Percentiles rank a stretch among this genome's conserved stretches.
Conservation (phyloP, 1,140 invertebrate species). For the Lasioglossum baleicum region DNA sequence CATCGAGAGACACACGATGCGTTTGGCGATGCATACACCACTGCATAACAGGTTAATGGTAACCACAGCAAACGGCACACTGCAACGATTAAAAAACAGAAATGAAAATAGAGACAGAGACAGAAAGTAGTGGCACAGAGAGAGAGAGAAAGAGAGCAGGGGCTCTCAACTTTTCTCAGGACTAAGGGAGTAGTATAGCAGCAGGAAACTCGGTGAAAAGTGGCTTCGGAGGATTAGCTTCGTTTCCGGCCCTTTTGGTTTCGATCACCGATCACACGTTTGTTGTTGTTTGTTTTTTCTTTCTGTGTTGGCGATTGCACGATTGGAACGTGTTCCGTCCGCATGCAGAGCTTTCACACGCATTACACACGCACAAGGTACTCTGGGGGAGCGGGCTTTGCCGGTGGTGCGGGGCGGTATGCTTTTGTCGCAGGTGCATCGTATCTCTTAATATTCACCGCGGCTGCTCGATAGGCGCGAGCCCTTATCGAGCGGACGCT, state of each 20-base stretch:
- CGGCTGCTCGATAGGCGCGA: too few species aligned
- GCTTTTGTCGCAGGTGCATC: constrained; percentile 10
- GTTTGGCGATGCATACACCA: constrained; percentile 27
- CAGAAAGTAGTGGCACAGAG: neutral
- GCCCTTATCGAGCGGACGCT: too few species aligned
- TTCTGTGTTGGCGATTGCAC: neutral
- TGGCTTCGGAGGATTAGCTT: too few species aligned
- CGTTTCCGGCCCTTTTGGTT: too few species aligned
- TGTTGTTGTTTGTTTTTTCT: neutral
- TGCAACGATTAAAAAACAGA: constrained; percentile 65
- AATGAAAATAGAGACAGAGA: constrained; percentile 44
- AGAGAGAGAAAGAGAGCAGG: neutral
- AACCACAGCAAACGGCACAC: constrained; percentile 74
- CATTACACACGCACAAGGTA: constrained; percentile 43
- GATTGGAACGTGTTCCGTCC: neutral
- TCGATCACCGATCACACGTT: neutral
- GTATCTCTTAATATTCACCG: neutral
- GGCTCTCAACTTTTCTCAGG: too few species aligned
- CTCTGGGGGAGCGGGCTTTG: neutral
- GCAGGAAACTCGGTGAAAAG: too few species aligned
- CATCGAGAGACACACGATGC: constrained; percentile 52
- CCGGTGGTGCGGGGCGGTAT: neutral
- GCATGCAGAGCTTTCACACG: constrained; percentile 41
- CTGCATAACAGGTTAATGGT: constrained; percentile 38
- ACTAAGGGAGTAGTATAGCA: too few species aligned